These are phyloP conservation scores for Penaeus monodon DNA, from an alignment of 2,888 invertebrate species.

Conservation along the genomic window DNA sequence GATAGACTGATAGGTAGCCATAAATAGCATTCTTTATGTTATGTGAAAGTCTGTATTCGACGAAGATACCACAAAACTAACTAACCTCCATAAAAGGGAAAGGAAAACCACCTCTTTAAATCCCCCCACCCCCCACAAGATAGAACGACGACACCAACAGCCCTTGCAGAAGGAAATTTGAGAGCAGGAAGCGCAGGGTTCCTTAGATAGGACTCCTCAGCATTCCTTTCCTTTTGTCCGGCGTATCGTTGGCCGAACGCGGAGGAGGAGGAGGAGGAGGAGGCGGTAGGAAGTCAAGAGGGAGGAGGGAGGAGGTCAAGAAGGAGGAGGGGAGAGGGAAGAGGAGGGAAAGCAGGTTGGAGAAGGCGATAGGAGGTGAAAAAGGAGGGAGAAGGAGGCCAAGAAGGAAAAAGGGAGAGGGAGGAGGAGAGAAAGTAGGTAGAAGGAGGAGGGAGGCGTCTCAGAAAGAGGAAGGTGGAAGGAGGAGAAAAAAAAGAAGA, in stretches of 20 bases:
- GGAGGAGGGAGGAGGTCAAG: neutral
- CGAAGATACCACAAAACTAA: too few relatives aligned
- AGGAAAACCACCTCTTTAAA: neutral
- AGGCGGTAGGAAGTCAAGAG: neutral
- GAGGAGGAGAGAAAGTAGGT: neutral
- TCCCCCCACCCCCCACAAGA: neutral
- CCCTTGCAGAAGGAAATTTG: too few relatives aligned
- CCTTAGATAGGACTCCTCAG: too few relatives aligned
- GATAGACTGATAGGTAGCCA: too few relatives aligned
- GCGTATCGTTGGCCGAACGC: neutral
- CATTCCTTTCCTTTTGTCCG: neutral
- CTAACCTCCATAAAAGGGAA: neutral
- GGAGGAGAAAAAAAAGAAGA: neutral
- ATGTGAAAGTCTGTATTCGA: too few relatives aligned
- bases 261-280: neutral
- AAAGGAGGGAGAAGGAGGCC: neutral
- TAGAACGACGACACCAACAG: too few relatives aligned
- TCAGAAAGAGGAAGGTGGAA: neutral
- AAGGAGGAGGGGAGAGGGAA: neutral
- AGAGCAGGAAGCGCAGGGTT: too few relatives aligned
- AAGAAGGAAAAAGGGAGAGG: neutral
- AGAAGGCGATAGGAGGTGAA: neutral
- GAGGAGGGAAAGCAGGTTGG: neutral
- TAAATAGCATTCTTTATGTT: too few relatives aligned
- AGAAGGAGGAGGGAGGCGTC: neutral